Conservation (phyloP, 2,888 invertebrate genomes). For the Leptopilina syphax region DNA sequence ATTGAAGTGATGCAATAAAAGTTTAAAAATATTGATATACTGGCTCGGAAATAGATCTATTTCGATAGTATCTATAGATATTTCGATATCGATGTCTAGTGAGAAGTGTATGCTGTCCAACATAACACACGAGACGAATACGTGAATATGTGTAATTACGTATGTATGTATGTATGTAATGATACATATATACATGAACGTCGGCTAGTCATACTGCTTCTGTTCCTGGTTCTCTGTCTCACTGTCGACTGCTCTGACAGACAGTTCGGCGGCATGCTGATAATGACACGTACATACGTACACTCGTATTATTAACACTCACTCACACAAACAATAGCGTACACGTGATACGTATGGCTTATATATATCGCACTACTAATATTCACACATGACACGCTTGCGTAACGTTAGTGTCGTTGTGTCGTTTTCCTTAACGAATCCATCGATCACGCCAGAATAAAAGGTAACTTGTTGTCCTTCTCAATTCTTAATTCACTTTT, state of each 20-base stretch:
- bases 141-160: background rate
- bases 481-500: conserved; percentile 24
- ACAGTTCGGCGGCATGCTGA: conserved; percentile 55
- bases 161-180: conserved; percentile 1
- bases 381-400: conserved; percentile 25
- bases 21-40: too few relatives aligned
- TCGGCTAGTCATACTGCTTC: conserved; percentile 47
- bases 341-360: background rate
- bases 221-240: conserved; percentile 26
- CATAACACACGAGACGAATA: background rate
- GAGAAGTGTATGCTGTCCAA: background rate
- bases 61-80: too few relatives aligned
- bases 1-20: too few relatives aligned
- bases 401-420: conserved; percentile 16
- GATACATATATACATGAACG: conserved; percentile 43
- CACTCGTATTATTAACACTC: conserved; percentile 9
- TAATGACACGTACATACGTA: conserved; percentile 50
- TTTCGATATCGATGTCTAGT: background rate
- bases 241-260: conserved; percentile 50
- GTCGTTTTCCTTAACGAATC: conserved; percentile 22
- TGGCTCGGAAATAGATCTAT: too few relatives aligned
- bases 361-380: conserved; percentile 13
- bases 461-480: conserved; percentile 32
- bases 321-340: background rate
- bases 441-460: conserved; percentile 19